Conservation (phyloP, 2,888 invertebrate species). For the Aphidius colemani region DNA sequence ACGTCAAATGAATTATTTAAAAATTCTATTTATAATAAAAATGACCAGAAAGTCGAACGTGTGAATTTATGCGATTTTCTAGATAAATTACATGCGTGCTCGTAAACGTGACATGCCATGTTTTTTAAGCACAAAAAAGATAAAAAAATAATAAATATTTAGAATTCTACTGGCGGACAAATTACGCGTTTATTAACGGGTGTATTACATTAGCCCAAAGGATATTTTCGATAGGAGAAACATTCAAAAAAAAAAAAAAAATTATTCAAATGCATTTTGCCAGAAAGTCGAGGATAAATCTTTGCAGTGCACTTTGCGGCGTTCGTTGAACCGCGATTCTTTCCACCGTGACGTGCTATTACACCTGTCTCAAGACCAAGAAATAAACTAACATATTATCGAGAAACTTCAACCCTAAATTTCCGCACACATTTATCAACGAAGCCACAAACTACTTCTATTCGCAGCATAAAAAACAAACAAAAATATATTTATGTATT, state of each 20-base stretch:
- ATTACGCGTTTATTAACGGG: conserved; percentile 30
- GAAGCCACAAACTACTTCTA: too few relatives aligned
- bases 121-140: conserved; percentile 17
- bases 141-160: background rate
- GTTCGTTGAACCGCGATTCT: conserved; percentile 26
- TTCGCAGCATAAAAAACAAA: background rate
- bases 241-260: too few relatives aligned
- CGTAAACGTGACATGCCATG: conserved; percentile 25
- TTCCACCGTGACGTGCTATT: conserved; percentile 24
- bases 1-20: too few relatives aligned
- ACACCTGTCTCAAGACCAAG: conserved; percentile 19
- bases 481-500: background rate
- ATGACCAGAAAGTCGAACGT: background rate
- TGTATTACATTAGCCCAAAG: conserved; percentile 3
- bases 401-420: background rate
- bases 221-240: conserved; percentile 11
- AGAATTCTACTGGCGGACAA: conserved; percentile 31
- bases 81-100: conserved; percentile 7
- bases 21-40: too few relatives aligned
- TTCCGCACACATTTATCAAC: background rate
- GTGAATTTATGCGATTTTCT: conserved; percentile 1
- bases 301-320: conserved; percentile 11
- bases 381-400: conserved; percentile 1
- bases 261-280: conserved; percentile 12
- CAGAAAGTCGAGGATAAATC: conserved; percentile 19